These are phyloP conservation scores for Scaptodrosophila latifasciaeformis DNA, from an alignment of 2,888 invertebrate species.

Conservation along the genomic window DNA sequence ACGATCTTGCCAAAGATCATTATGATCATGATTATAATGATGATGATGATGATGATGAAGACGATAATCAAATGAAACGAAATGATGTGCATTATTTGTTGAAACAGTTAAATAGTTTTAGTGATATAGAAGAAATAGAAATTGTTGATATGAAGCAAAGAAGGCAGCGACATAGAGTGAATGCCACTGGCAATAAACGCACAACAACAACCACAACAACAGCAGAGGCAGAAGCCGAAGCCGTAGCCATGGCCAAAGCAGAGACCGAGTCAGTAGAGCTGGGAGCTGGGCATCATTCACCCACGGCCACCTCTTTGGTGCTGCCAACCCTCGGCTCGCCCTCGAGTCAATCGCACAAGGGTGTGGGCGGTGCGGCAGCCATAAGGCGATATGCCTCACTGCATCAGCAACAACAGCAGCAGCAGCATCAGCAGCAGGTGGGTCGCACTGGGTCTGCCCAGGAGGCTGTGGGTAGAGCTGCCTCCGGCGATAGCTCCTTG, in stretches of 20 bases:
- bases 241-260: slow-evolving; percentile 15
- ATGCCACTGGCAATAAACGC: slow-evolving; percentile 5
- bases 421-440: slow-evolving; percentile 30
- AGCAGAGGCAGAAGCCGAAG: slow-evolving; percentile 21
- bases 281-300: slow-evolving; percentile 53
- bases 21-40: slow-evolving; percentile 30
- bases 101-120: slow-evolving; percentile 76
- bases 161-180: slow-evolving; percentile 56
- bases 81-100: slow-evolving; percentile 76
- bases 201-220: slow-evolving; percentile 27
- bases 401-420: slow-evolving; percentile 34
- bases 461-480: slow-evolving; percentile 17
- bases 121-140: slow-evolving; percentile 76
- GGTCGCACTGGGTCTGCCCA: slow-evolving; percentile 13
- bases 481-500: slow-evolving; percentile 34
- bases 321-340: slow-evolving; percentile 58
- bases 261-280: too few relatives aligned
- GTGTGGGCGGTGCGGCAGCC: slow-evolving; percentile 12
- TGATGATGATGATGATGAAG: slow-evolving; percentile 38
- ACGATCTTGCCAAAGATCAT: not conserved
- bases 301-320: slow-evolving; percentile 71
- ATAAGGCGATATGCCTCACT: slow-evolving; percentile 50
- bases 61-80: slow-evolving; percentile 75
- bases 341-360: slow-evolving; percentile 69
- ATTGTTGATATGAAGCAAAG: slow-evolving; percentile 75